A percentile compares a stretch with the other conserved stretches of the same genome.
Conservation (phyloP, 53 echinoderm and acorn worm genomes). For the Astropecten irregularis region DNA sequence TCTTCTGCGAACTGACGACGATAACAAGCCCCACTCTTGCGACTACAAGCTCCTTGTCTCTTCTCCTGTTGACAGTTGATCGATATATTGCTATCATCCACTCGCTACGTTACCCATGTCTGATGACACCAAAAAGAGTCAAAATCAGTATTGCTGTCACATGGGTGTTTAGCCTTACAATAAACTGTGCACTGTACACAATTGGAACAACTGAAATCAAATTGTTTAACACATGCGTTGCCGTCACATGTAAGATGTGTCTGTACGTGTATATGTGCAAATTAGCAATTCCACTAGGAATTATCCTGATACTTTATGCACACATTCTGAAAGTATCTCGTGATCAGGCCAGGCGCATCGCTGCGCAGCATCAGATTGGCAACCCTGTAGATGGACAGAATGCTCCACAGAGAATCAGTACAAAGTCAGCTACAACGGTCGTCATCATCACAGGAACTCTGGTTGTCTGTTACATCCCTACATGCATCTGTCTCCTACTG, state of each 20-base stretch:
- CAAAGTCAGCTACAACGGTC: slow-evolving; percentile 20
- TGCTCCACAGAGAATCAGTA: not conserved
- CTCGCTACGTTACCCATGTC: slow-evolving; percentile 23
- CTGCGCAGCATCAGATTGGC: slow-evolving; percentile 8
- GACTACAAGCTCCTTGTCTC: not conserved
- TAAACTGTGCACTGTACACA: not conserved
- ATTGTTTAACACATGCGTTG: no score
- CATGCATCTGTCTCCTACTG: not conserved
- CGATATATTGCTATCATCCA: slow-evolving; percentile 2
- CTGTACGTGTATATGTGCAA: not conserved
- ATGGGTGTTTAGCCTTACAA: not conserved
- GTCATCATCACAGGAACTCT: slow-evolving; percentile 17
- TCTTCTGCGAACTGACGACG: not conserved
- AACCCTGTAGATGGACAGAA: not conserved
- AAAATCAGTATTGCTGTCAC: not conserved
- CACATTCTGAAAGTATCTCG: slow-evolving; percentile 10
- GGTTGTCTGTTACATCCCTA: not conserved
- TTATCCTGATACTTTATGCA: slow-evolving; percentile 2
- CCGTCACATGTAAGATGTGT: not conserved
- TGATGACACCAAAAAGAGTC: not conserved
- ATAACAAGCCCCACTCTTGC: not conserved
- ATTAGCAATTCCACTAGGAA: not conserved
- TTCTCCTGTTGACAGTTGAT: not conserved
- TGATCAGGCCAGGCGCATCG: slow-evolving; percentile 27
- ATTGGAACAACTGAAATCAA: not conserved